Percentiles rank a stretch among this genome's conserved stretches.
Conservation (phyloP, 1,140 invertebrate species). For the Pseudomyrmex dendroicus region DNA sequence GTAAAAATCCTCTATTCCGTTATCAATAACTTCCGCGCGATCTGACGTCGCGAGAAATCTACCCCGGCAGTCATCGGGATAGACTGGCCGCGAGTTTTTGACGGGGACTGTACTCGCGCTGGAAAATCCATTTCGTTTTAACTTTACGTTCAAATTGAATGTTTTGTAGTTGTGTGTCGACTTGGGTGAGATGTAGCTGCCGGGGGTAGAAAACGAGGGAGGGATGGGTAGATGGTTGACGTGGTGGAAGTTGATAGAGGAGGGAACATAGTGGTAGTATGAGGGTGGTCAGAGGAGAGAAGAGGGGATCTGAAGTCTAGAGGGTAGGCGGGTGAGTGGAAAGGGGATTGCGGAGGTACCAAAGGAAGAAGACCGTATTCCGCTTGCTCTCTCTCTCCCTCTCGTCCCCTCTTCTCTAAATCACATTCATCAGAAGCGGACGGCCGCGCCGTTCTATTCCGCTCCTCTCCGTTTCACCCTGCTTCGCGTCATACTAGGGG, state of each 20-base stretch:
- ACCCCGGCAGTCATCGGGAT: not conserved
- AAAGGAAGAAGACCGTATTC: conserved; percentile 54
- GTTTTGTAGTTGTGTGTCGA: conserved; percentile 80
- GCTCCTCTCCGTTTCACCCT: conserved; percentile 17
- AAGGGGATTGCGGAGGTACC: conserved; percentile 46
- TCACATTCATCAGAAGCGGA: conserved; percentile 80
- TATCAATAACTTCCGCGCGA: not conserved
- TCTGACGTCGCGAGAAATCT: not conserved
- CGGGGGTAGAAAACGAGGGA: conserved; percentile 41
- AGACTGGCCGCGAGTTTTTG: conserved; percentile 48
- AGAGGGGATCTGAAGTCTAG: conserved; percentile 29
- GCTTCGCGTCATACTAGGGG: conserved; percentile 4
- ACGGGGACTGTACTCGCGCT: conserved; percentile 72
- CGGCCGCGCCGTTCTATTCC: conserved; percentile 46
- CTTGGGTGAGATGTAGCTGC: conserved; percentile 59
- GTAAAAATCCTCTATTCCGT: not conserved
- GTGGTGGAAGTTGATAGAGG: conserved; percentile 38
- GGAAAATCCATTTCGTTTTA: conserved; percentile 83
- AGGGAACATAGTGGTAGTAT: conserved; percentile 43
- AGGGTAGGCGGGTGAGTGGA: conserved; percentile 24
- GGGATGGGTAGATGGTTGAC: conserved; percentile 38
- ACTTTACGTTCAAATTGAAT: conserved; percentile 83
- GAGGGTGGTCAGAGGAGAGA: conserved; percentile 32
- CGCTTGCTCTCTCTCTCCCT: not conserved
- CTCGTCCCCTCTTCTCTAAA: conserved; percentile 75